Base-by-base conservation (phyloP, 2,113 vertebrate genomes). In the Gasterosteus nipponicus region DNA sequence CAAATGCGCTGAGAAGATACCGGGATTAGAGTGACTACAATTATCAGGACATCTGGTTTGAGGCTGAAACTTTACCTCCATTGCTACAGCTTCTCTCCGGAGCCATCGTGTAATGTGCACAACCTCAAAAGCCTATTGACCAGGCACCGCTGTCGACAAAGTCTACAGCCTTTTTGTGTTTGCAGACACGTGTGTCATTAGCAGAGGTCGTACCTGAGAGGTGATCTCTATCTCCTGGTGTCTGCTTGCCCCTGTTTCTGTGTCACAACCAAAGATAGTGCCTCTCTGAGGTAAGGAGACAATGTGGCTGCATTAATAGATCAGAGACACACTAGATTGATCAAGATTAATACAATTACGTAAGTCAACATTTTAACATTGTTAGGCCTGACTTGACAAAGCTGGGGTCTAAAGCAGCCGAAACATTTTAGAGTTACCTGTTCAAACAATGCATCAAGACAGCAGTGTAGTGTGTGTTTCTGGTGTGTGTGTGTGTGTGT, bases 201-300 rank as follows among this genome's bases (percentile, higher is more conserved):
- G 71, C 67, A 86, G 83, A 91, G 91, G 89, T 89, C 82, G 78
- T 75, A 73, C 76, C 65, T 66, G 69, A 81, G 71, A 75, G 64
- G 61, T 67, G 84, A 91, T 84, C 66, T 63, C 83, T 85, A 87
- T 89, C 83, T 71, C 26, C 69, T 69, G 61, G 69, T 19, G 71
- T 70, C 66, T 74, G 65, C 59, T 72, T 70, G 77, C 68, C 73
- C 63, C 67, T 41, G 67, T 77, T 78, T 69, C 80, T 65, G 81
- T 80, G 88, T 83, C 61, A 82, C 84, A 69, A 62, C 78, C 73
- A 33, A 29, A 90, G 81, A 84, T 83, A 87, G 66, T 16, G 65
- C 65, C 62, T 72, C 41, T 82, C 86, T 70, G 64, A 75, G 53
- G 26, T 1, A 5, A 69, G 73, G 61, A 76, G 80, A 82, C 72